Evolutionary conservation across 1,140 invertebrate genomes (phyloP).

Genomic region (Drosophila ambigua): DNA sequence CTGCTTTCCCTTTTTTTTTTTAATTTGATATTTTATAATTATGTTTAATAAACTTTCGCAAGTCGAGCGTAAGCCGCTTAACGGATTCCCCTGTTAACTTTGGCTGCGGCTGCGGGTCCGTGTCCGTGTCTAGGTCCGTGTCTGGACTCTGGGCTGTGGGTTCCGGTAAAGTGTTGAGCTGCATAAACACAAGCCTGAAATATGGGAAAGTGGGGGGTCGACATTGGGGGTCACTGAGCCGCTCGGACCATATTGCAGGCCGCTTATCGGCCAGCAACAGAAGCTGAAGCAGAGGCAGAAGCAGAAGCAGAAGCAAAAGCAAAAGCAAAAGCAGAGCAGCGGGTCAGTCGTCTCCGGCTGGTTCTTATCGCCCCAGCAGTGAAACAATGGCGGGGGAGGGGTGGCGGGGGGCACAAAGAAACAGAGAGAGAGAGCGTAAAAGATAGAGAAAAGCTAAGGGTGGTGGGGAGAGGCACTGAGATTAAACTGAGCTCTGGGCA

Average conservation of each 20-base stretch:
- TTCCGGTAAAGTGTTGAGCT: conserved; percentile 67
- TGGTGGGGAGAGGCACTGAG: not conserved
- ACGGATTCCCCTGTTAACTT: conserved; percentile 51
- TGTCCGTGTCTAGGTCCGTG: too few species aligned
- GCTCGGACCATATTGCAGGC: conserved; percentile 42
- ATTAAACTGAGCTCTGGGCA: too few species aligned
- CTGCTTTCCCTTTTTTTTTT: conserved; percentile 25
- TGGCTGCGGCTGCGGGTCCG: not conserved
- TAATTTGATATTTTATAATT: conserved; percentile 60
- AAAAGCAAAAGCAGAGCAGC: conserved; percentile 31
- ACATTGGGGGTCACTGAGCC: conserved; percentile 11
- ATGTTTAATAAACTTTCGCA: conserved; percentile 68
- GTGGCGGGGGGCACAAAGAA: conserved; percentile 3
- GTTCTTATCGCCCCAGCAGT: not conserved
- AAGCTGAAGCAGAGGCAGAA: conserved; percentile 3
- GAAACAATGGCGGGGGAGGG: not conserved
- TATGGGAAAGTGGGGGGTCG: conserved; percentile 29
- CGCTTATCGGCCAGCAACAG: conserved; percentile 62
- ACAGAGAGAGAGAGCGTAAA: not conserved
- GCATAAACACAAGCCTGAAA: conserved; percentile 72
- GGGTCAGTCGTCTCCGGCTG: conserved; percentile 12
- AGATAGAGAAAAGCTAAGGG: not conserved
- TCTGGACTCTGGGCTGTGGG: not conserved
- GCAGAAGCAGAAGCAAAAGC: conserved; percentile 17
- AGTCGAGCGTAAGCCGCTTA: conserved; percentile 68